A percentile compares a stretch with the other conserved stretches of the same genome.
Evolutionary conservation across 2,113 vertebrate species (phyloP).

Genomic region (Gobius niger): DNA sequence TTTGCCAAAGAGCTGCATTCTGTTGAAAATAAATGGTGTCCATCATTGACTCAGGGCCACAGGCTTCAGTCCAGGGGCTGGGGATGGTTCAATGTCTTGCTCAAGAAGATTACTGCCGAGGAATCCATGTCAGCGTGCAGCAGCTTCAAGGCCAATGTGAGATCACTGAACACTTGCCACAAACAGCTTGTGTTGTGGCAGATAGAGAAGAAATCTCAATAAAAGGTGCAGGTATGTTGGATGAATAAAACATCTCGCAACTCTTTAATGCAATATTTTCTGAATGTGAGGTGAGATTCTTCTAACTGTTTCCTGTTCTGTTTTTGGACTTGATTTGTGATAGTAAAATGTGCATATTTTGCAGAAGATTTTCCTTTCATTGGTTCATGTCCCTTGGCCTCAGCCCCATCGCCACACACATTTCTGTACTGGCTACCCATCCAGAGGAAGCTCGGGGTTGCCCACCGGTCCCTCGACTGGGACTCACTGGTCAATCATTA

Average conservation of each 20-base stretch:
- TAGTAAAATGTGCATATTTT: not conserved
- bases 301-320: too few relatives aligned
- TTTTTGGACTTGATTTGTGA: not conserved
- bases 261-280: too few relatives aligned
- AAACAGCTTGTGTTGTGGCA: not conserved
- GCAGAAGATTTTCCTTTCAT: conserved; percentile 1
- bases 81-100: conserved; percentile 22
- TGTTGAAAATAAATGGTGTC: not conserved
- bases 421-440: conserved; percentile 12
- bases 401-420: conserved; percentile 17
- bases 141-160: conserved; percentile 2
- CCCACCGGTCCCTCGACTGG: conserved; percentile 41
- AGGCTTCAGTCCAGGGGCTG: conserved; percentile 19
- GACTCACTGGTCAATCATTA: conserved; percentile 26
- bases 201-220: not conserved
- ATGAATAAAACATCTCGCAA: not conserved
- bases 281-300: too few relatives aligned
- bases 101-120: conserved; percentile 22
- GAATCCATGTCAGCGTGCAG: conserved; percentile 13
- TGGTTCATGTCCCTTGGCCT: conserved; percentile 5
- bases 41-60: not conserved
- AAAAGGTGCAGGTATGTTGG: not conserved
- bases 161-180: not conserved
- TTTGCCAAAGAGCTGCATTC: not conserved
- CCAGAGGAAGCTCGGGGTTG: conserved; percentile 37